Conservation (phyloP, 92 coral and sea anemone species). For the Zoanthus sansibaricus region DNA sequence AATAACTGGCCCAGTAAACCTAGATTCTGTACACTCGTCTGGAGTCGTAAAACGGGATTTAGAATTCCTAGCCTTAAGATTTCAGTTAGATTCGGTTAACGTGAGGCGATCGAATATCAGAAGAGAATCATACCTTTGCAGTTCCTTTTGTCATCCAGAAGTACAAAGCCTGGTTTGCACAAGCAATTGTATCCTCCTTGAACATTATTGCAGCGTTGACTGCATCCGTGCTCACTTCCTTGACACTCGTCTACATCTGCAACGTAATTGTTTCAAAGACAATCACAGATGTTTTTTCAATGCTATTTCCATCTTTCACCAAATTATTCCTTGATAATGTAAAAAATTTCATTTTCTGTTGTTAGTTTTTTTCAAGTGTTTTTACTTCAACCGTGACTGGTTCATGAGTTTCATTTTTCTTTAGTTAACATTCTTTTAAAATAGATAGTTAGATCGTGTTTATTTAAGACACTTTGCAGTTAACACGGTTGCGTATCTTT, state of each 20-base stretch:
- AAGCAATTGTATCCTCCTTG: slow-evolving; percentile 24
- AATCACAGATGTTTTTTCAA: neutral
- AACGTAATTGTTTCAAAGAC: neutral
- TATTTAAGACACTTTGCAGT: no score
- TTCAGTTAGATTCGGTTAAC: neutral
- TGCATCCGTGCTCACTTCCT: slow-evolving; percentile 16
- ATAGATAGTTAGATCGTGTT: no score
- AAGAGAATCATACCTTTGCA: slow-evolving; percentile 12
- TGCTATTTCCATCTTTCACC: neutral
- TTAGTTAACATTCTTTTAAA: no score
- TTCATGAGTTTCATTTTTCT: no score
- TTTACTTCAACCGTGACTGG: no score
- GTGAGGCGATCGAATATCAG: no score
- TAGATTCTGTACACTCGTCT: no score
- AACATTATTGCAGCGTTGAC: neutral
- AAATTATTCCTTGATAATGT: neutral
- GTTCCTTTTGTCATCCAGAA: slow-evolving; percentile 26
- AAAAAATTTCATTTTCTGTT: neutral
- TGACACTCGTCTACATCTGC: slow-evolving; percentile 27
- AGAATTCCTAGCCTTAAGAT: neutral
- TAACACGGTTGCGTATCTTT: no score
- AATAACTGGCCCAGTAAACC: no score
- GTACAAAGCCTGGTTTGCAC: slow-evolving; percentile 12
- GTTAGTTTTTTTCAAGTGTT: no score
- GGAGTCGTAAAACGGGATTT: no score